A percentile compares a stretch with the other conserved stretches of the same genome.
phyloP scores from a whole-genome alignment of 1,140 invertebrate genomes.

The Sinella curviseta region DNA sequence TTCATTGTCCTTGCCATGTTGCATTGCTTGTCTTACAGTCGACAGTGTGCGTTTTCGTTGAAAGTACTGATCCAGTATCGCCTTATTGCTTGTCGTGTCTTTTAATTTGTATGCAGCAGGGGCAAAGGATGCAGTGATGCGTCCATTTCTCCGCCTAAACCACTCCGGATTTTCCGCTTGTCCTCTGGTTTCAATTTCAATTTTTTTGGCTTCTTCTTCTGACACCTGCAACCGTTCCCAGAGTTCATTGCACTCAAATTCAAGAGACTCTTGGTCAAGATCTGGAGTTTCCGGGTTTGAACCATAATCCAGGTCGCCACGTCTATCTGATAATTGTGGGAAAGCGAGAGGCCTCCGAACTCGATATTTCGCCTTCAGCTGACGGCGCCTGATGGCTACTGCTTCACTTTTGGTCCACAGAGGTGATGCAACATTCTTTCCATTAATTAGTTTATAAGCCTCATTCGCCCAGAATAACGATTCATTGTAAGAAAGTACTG shows the following conservation, averaged over 20 bases:
- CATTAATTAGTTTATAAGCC: background rate
- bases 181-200: background rate
- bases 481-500: conserved; percentile 1
- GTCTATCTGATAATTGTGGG: background rate
- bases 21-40: too few relatives aligned
- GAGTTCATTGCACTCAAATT: background rate
- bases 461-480: background rate
- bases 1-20: background rate
- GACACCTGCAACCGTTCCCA: background rate
- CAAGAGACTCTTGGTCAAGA: background rate
- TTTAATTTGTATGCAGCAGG: background rate
- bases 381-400: background rate
- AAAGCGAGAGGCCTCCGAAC: background rate
- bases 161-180: background rate
- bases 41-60: background rate
- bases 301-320: background rate
- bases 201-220: background rate
- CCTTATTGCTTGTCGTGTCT: background rate
- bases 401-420: background rate
- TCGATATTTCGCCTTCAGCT: background rate
- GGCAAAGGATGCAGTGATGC: background rate
- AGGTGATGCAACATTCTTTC: background rate
- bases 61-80: background rate
- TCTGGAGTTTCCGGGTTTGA: background rate
- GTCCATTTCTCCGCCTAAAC: too few relatives aligned